Evolutionary conservation across 2,797 vertebrate species (phyloP).

Genomic region (Malacoctenus gilli): DNA sequence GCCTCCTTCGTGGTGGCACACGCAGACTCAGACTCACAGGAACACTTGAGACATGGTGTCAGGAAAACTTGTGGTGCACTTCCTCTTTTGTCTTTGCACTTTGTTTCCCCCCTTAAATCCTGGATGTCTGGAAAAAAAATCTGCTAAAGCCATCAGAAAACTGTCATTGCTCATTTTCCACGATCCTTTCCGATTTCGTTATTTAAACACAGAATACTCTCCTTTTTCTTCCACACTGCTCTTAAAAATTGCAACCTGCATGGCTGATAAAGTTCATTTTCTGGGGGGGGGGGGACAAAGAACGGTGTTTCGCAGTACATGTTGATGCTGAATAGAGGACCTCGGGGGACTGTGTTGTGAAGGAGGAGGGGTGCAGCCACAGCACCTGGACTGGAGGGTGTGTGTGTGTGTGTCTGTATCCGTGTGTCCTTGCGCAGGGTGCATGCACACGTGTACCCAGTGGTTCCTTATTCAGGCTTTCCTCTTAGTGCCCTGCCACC

Average conservation of each 20-base stretch:
- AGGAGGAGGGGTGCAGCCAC: conserved; percentile 22
- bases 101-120: background rate
- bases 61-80: background rate
- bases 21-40: conserved; percentile 1
- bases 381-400: conserved; percentile 31
- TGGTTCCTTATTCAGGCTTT: conserved; percentile 62
- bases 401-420: conserved; percentile 2
- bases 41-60: conserved; percentile 6
- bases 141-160: no score
- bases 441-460: conserved; percentile 32
- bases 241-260: background rate
- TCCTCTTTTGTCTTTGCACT: background rate
- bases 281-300: background rate
- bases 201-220: conserved; percentile 1
- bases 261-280: background rate
- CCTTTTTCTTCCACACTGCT: background rate
- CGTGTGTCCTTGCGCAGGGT: background rate
- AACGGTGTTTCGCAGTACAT: no score
- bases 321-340: conserved; percentile 2
- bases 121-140: no score
- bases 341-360: conserved; percentile 18
- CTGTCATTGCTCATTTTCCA: no score
- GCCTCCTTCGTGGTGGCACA: conserved; percentile 31
- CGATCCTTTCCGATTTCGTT: no score
- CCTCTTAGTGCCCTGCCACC: conserved; percentile 69